These are phyloP conservation scores for Phenacoccus solenopsis DNA, from an alignment of 1,140 invertebrate species.

Conservation along the genomic window DNA sequence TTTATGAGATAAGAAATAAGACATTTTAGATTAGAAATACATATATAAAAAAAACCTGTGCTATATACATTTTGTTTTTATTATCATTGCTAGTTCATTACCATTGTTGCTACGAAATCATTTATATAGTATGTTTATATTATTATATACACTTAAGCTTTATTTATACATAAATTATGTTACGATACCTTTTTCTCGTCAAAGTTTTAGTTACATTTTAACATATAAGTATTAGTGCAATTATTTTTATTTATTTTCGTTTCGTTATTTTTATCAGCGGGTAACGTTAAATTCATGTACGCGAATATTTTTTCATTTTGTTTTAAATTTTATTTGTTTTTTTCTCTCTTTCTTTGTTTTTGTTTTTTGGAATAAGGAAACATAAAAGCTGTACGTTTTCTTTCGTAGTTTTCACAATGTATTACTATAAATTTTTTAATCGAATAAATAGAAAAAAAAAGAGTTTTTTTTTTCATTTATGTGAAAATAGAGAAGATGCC, in stretches of 20 bases:
- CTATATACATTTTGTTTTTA: constrained; percentile 10
- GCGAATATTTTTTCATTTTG: not conserved
- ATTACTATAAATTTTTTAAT: constrained; percentile 5
- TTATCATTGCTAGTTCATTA: constrained; percentile 13
- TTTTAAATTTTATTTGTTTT: not conserved
- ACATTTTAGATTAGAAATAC: constrained; percentile 7
- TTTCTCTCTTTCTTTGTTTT: not conserved
- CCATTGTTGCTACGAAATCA: constrained; percentile 4
- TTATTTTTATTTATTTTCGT: constrained; percentile 9
- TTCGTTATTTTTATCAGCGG: not conserved
- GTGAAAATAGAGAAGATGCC: not conserved
- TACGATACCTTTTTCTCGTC: not conserved
- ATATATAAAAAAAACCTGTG: not conserved
- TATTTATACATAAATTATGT: constrained; percentile 6
- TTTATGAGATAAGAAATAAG: not conserved
- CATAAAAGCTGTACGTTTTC: constrained; percentile 2
- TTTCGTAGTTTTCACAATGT: constrained; percentile 16
- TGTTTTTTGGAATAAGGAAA: not conserved
- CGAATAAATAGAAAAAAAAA: constrained; percentile 10
- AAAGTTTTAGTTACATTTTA: constrained; percentile 5
- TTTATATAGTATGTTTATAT: not conserved
- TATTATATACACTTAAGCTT: not conserved
- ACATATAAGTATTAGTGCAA: constrained; percentile 10
- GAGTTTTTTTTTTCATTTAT: too few species aligned
- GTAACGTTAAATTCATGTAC: not conserved